Base-by-base conservation (phyloP, 2,797 vertebrate genomes). In the Leptatherina wallacei region DNA sequence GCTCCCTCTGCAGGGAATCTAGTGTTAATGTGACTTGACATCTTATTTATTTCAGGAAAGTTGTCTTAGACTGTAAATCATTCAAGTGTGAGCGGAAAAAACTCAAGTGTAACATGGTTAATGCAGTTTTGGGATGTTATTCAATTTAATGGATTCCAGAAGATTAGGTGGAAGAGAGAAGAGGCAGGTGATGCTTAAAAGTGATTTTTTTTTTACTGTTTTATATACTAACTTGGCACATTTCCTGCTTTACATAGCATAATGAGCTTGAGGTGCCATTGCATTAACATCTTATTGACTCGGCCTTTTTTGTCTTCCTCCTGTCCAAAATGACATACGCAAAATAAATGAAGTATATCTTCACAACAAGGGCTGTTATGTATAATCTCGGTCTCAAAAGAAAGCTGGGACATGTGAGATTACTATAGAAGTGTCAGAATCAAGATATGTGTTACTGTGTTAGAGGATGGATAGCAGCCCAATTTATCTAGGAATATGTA, bases 11-110 rank as follows among this genome's bases (percentile, higher is more conserved):
- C 65, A 61, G 54, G 32, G 42, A 54, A 59, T 70, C 29, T 22
- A 52, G 35, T 49, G 62, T 71, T 75, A 60, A 72, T 73, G 69
- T 71, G 44, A 71, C 72, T 70, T 61, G 38, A 68, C 77, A 80
- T 62, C 40, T 22, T n/a, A 20, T 54, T 60, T 75, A 42, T 63
- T 80, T 70, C 59, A 51, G 52, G 63, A 71, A 73, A 77, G 65
- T 38, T 71, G 63, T 18, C 58, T 22, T 49, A 56, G 9, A 22
- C 33, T 51, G 54, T 10, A 20, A 22, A 69, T 59, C 62, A 29
- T 78, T 51, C 54, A 36, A 3, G 18, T 20, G 12, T 10, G 24
- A 55, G 35, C 24, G 18, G 18, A 33, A 51, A 60, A 42, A 42
- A 2, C 22, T 33, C 51, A 33, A 13, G n/a, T 71, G 57, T 12